Base-by-base conservation (phyloP, 2,113 vertebrate species). In the Talpa occidentalis region DNA sequence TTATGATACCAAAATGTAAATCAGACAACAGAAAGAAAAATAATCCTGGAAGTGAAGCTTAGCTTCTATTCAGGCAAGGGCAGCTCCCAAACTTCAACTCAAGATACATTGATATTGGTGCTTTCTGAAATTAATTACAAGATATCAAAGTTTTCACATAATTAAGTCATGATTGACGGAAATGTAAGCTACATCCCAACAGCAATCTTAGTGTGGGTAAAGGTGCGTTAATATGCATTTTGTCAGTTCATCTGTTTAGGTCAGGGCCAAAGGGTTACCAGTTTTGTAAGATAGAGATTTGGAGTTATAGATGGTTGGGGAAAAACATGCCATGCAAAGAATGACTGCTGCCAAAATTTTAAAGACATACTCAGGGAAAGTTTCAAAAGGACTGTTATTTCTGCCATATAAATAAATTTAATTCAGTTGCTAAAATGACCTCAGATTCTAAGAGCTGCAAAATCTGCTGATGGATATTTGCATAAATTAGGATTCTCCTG, bases 131-230 rank as follows among this genome's bases (percentile, higher is more conserved):
- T 85, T 70, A 74, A 62, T 83, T 44, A 66, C 40, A 74, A 93
- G 64, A 54, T 80, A 15, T 52, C 77, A 95, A 30, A 95, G 10
- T 77, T 88, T 96, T 90, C 26, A 72, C 24, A 44, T 32, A 73
- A 2, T 77, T 82, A 89, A 76, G 37, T 12, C 5, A 24, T 76
- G 22, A 72, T n/a, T 76, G 35, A 47, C 32, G 67, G 30, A 62
- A 82, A 59, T 70, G 11, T 56, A 72, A 94, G 59, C 35, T 95
- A 54, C 7, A n/a, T 52, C 26, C 37, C n/a, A 32, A 1, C 35
- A 42, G 47, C 14, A 42, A 24, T 90, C 67, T 95, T 32, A 49
- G 3, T 74, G 21, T 67, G 2, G 8, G 73, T 81, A 72, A 74
- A 88, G 87, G 3, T 67, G 47, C 30, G 5, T 62, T 77, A n/a